Evolutionary conservation across 2,888 invertebrate species (phyloP).

Genomic region (Sphaerophoria taeniata): DNA sequence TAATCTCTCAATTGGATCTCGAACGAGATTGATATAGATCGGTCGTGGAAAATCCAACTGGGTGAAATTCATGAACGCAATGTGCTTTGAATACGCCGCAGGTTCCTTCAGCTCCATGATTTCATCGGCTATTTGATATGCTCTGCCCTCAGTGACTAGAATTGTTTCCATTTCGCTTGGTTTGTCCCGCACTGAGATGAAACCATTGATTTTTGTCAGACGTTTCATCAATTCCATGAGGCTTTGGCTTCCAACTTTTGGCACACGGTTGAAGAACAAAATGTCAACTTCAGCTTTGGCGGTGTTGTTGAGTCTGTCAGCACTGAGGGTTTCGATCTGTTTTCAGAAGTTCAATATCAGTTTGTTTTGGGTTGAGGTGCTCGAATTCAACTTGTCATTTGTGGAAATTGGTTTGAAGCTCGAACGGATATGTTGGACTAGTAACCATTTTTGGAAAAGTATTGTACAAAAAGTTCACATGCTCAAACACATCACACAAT

Average conservation of each 20-base stretch:
- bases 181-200: conserved; percentile 90
- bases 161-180: conserved; percentile 85
- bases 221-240: conserved; percentile 92
- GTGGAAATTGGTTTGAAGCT: conserved; percentile 46
- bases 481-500: background rate
- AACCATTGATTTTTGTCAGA: conserved; percentile 86
- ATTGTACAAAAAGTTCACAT: conserved; percentile 45
- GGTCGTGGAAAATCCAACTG: conserved; percentile 89
- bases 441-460: conserved; percentile 57
- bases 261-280: conserved; percentile 94
- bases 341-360: conserved; percentile 38
- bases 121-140: conserved; percentile 88
- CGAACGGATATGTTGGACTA: conserved; percentile 68
- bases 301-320: conserved; percentile 78
- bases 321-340: conserved; percentile 51
- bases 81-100: conserved; percentile 92
- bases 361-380: conserved; percentile 8
- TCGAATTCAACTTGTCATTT: conserved; percentile 48
- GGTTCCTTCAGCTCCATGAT: conserved; percentile 89
- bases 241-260: conserved; percentile 95
- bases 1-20: conserved; percentile 93
- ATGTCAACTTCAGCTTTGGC: conserved; percentile 84
- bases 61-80: conserved; percentile 93
- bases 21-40: conserved; percentile 92
- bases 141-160: conserved; percentile 87